phyloP scores from a whole-genome alignment of 2,888 invertebrate genomes.

The Trilocha varians region DNA sequence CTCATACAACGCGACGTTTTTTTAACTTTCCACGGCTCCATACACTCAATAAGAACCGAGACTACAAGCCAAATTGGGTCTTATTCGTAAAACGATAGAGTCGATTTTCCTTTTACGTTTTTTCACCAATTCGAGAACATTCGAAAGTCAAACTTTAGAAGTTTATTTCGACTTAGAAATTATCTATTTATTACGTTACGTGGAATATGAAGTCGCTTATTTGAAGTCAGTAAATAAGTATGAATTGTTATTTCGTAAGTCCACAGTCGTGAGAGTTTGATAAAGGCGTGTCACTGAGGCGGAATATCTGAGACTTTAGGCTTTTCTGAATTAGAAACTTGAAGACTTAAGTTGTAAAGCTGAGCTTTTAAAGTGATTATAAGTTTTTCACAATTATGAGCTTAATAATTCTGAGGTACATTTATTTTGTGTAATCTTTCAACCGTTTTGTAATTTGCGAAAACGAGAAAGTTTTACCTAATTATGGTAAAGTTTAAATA shows the following conservation, averaged over 20 bases:
- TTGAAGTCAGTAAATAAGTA: slow-evolving; percentile 10
- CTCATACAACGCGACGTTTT: slow-evolving; percentile 21
- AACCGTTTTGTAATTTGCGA: too few relatives aligned
- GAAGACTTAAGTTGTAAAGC: too few relatives aligned
- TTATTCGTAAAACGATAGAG: slow-evolving; percentile 6
- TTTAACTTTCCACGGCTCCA: slow-evolving; percentile 30
- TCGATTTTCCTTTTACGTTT: slow-evolving; percentile 7
- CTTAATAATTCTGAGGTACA: too few relatives aligned
- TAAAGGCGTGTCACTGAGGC: not conserved
- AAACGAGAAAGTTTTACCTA: too few relatives aligned
- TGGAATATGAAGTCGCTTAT: slow-evolving; percentile 24
- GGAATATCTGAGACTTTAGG: not conserved
- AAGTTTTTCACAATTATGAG: too few relatives aligned
- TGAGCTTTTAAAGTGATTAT: too few relatives aligned
- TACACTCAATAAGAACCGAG: slow-evolving; percentile 17
- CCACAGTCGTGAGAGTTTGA: not conserved
- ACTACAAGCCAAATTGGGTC: slow-evolving; percentile 12
- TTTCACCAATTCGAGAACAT: slow-evolving; percentile 39
- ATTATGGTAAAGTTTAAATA: too few relatives aligned
- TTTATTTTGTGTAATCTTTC: too few relatives aligned
- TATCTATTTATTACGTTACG: slow-evolving; percentile 34
- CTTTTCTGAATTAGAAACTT: too few relatives aligned
- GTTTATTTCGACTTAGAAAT: slow-evolving; percentile 38
- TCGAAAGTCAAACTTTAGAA: slow-evolving; percentile 34
- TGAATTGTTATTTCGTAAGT: slow-evolving; percentile 4